Evolutionary conservation across 1,140 invertebrate species (phyloP), one percentile per base, ranked within the genome.

Genomic region (Harpegnathos saltator): DNA sequence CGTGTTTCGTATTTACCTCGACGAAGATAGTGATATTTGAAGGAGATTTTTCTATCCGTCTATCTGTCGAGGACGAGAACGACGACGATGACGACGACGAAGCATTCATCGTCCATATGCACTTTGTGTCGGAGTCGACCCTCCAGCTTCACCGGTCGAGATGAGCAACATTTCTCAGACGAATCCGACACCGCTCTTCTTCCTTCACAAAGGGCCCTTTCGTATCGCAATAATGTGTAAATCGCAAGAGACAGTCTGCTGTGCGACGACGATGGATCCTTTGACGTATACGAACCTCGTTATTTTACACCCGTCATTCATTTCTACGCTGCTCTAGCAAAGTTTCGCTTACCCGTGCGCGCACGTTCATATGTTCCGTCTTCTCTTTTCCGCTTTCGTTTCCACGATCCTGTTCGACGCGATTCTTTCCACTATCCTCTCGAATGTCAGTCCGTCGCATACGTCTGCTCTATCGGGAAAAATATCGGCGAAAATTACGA

Each of bases 191-290:
- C 17, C 29, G 29, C 29, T 68, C 22, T 71, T 24, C 22, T 48
- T 44, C 14, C n/a, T 24, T 69, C 9, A 69, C 75, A 69, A 71
- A 78, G 52, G 5, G 26, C 9, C 33, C 33, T 59, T 48, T 38
- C 38, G 65, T 26, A 9, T 80, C 52, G 65, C 65, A 71, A 80
- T 80, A 80, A 80, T 80, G 65, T 80, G 65, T 69, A 59, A 80
- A 80, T 80, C 75, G 38, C 68, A 71, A 80, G 65, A 71, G 65
- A 80, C 66, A 48, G 54, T 33, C 33, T 12, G 14, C 26, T 38
- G 56, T 26, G 22, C 38, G 74, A 59, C 58, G 26, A 71, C 33
- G 44, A 52, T 17, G 52, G 12, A 78, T 58, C 22, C 65, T 80
- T 80, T 80, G 75, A 80, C 33, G 33, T 19, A 14, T 19, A 17